These are phyloP conservation scores for Andrena fulva DNA, from an alignment of 2,888 invertebrate species.

Conservation along the genomic window DNA sequence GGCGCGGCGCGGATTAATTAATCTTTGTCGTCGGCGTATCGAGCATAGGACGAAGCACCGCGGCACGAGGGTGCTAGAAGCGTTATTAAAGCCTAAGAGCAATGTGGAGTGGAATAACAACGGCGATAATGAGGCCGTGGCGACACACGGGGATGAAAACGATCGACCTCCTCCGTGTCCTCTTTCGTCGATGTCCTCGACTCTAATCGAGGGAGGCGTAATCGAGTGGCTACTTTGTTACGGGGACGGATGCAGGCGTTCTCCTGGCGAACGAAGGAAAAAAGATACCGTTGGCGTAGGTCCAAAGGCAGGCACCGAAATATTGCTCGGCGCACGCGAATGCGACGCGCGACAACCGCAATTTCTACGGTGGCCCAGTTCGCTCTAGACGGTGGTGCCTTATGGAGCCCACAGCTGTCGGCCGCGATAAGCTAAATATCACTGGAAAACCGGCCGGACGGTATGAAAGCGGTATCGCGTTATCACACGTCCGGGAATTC, in stretches of 20 bases:
- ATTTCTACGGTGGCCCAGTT: slow-evolving; percentile 68
- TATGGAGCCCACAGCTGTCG: slow-evolving; percentile 7
- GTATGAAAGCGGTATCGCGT: not conserved
- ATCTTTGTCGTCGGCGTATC: slow-evolving; percentile 54
- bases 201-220: slow-evolving; percentile 44
- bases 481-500: slow-evolving; percentile 5
- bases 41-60: slow-evolving; percentile 40
- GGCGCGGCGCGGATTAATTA: slow-evolving; percentile 60
- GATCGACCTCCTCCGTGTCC: slow-evolving; percentile 38
- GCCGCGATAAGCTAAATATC: not conserved
- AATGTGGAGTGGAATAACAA: slow-evolving; percentile 61
- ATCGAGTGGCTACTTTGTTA: slow-evolving; percentile 48
- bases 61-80: slow-evolving; percentile 48
- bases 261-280: slow-evolving; percentile 17
- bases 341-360: slow-evolving; percentile 49
- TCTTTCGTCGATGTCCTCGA: slow-evolving; percentile 29
- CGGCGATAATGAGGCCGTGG: slow-evolving; percentile 54
- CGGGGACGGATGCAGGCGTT: slow-evolving; percentile 37
- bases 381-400: slow-evolving; percentile 18
- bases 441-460: not conserved
- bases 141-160: slow-evolving; percentile 41
- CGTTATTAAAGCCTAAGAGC: slow-evolving; percentile 65
- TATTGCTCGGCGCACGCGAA: slow-evolving; percentile 65
- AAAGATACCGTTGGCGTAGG: slow-evolving; percentile 24
- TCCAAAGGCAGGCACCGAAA: slow-evolving; percentile 50